Evolutionary conservation across 2,113 vertebrate genomes (phyloP).

Genomic region (Struthidea cinerea): DNA sequence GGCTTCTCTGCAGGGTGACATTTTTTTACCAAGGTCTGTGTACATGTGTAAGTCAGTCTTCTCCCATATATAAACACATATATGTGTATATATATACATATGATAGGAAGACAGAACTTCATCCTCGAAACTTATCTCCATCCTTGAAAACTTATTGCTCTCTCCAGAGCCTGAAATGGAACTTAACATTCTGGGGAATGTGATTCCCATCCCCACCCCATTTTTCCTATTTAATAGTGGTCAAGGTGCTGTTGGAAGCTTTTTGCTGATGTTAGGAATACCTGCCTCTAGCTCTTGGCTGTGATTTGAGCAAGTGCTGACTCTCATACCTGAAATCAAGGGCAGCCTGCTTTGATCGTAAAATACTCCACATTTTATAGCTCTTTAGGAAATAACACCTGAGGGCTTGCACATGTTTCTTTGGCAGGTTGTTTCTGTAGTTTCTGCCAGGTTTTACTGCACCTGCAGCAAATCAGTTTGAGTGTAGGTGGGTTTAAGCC

Average conservation of each 20-base stretch:
- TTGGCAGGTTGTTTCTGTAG: not conserved
- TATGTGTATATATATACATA: too few relatives aligned
- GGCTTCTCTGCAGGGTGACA: not conserved
- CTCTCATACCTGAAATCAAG: not conserved
- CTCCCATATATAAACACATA: not conserved
- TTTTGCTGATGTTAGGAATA: not conserved
- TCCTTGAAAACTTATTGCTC: not conserved
- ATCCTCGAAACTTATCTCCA: not conserved
- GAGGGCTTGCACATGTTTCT: not conserved
- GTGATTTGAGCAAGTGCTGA: not conserved
- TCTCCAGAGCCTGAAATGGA: not conserved
- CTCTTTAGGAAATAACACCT: not conserved
- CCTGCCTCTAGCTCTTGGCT: not conserved
- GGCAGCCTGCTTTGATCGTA: not conserved
- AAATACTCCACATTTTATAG: not conserved
- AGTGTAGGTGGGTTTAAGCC: not conserved
- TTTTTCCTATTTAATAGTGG: not conserved
- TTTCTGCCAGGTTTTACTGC: not conserved
- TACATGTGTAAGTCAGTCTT: not conserved
- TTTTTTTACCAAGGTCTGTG: not conserved
- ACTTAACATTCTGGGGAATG: not conserved
- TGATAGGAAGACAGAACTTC: not conserved
- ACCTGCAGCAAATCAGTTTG: not conserved
- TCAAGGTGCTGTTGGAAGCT: not conserved
- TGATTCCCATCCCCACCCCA: accelerated